phyloP scores from a whole-genome alignment of 30 jellyfish, hydroid and myxozoan species.

The Pelagia noctiluca region DNA sequence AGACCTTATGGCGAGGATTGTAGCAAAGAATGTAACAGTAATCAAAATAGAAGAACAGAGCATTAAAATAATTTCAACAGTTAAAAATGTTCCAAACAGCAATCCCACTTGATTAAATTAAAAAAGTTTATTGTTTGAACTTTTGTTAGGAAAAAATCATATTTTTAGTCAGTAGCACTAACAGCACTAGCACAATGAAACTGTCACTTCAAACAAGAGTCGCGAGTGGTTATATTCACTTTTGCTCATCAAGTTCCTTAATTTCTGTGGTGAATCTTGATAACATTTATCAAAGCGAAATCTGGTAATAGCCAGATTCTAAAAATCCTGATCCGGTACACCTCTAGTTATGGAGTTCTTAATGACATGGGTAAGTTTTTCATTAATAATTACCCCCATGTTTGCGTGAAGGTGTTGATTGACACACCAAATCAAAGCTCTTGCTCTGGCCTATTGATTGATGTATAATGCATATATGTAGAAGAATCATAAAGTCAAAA shows the following conservation, averaged over 20 bases:
- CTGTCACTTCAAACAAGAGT: conserved; percentile 2
- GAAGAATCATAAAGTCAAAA: no score
- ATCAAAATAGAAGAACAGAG: background rate
- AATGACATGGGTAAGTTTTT: no score
- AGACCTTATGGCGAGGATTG: no score
- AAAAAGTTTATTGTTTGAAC: background rate
- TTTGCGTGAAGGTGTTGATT: no score
- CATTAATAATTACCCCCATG: no score
- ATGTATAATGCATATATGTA: no score
- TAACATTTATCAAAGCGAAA: background rate
- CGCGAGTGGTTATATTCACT: background rate
- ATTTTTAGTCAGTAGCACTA: background rate
- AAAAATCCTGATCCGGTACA: no score
- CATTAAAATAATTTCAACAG: background rate
- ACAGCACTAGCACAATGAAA: conserved; percentile 1
- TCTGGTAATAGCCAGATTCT: background rate
- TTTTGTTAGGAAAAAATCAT: background rate
- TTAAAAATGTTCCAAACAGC: background rate
- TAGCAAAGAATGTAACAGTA: no score
- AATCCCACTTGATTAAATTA: conserved; percentile 4
- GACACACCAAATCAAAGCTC: no score
- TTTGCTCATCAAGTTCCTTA: background rate
- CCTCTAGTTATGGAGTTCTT: no score
- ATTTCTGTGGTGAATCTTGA: background rate
- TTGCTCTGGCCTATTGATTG: no score